These are phyloP conservation scores for Cinclus cinclus DNA, from an alignment of 2,113 vertebrate genomes.

Conservation along the genomic window DNA sequence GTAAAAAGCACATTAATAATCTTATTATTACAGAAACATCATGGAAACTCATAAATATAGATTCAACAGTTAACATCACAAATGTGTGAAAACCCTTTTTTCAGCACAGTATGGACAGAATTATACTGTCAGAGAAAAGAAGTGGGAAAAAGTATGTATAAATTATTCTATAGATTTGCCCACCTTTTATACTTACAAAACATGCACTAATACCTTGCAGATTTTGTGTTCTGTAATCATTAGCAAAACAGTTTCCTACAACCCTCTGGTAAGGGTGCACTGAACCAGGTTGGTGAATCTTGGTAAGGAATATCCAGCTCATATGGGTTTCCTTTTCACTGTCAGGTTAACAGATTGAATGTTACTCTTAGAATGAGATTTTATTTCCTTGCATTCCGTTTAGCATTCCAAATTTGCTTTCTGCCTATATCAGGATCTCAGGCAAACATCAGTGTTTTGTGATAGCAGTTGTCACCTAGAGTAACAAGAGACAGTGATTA, in stretches of 20 bases:
- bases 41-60: slow-evolving; percentile 56
- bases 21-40: slow-evolving; percentile 39
- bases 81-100: slow-evolving; percentile 8
- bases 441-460: not conserved
- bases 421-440: not conserved
- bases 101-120: slow-evolving; percentile 32
- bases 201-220: not conserved
- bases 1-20: slow-evolving; percentile 24
- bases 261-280: not conserved
- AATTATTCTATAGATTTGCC: slow-evolving; percentile 27
- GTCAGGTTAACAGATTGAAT: not conserved
- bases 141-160: not conserved
- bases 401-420: not conserved
- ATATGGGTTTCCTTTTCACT: not conserved
- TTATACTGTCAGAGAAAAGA: slow-evolving; percentile 9
- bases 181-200: slow-evolving; percentile 1
- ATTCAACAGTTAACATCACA: slow-evolving; percentile 49
- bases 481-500: not conserved
- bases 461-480: not conserved
- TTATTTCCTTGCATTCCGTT: not conserved
- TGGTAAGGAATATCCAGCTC: not conserved
- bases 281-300: not conserved
- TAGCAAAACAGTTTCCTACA: not conserved
- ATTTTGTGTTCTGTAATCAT: not conserved
- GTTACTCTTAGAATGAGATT: not conserved